Percentiles rank a stretch among this genome's conserved stretches.
Evolutionary conservation across 2,113 vertebrate genomes (phyloP).

Genomic region (Aythya baeri): DNA sequence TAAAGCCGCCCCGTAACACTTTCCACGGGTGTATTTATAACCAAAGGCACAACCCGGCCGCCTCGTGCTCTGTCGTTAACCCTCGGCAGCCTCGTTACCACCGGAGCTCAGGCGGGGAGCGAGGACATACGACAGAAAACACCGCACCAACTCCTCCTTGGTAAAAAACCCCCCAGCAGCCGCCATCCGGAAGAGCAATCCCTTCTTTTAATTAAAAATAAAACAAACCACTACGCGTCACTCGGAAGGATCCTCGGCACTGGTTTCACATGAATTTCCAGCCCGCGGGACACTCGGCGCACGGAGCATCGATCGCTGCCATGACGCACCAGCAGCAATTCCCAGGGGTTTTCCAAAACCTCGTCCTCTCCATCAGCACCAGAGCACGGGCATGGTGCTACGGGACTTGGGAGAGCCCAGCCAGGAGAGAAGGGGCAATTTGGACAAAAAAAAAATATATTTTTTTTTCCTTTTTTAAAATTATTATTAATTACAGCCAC

Average conservation of each 20-base stretch:
- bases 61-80: background rate
- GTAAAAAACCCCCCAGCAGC: background rate
- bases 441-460: background rate
- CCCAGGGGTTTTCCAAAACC: background rate
- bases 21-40: conserved; percentile 56
- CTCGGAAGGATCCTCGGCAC: background rate
- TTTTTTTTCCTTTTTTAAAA: background rate
- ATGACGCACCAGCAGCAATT: background rate
- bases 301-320: background rate
- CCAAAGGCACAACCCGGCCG: background rate
- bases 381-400: rapidly evolving
- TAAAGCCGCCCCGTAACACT: background rate
- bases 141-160: background rate
- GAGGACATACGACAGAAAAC: rapidly evolving
- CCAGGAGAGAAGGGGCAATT: rapidly evolving
- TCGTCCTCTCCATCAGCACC: rapidly evolving
- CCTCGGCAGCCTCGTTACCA: background rate
- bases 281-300: background rate
- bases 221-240: background rate
- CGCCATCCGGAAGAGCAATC: background rate
- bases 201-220: background rate
- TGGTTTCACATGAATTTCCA: no score
- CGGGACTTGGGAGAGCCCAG: background rate
- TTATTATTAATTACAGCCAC: background rate
- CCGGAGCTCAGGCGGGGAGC: background rate